Evolutionary conservation across 2,888 invertebrate species (phyloP).

Genomic region (Hydropsyche betteni): DNA sequence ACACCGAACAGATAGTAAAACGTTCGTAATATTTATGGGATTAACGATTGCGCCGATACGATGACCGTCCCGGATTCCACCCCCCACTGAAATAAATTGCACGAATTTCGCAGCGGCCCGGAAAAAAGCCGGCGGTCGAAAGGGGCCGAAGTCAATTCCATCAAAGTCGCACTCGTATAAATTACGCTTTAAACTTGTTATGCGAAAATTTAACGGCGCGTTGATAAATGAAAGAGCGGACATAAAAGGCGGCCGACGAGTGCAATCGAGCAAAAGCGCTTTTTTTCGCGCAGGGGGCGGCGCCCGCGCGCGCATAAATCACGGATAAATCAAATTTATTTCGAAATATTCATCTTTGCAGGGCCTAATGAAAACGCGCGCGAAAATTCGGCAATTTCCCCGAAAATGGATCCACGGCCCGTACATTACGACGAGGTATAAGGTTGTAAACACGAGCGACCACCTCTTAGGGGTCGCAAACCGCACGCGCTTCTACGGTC

Average conservation of each 20-base stretch:
- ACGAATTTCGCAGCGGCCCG: neutral
- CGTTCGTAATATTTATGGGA: no score
- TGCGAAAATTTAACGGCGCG: conserved; percentile 17
- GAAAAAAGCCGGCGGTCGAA: neutral
- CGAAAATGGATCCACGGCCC: no score
- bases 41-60: no score
- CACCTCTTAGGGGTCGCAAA: no score
- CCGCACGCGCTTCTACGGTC: neutral
- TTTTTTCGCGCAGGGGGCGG: neutral
- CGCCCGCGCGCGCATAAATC: conserved; percentile 2
- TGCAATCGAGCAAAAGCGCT: conserved; percentile 7
- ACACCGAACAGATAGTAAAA: no score
- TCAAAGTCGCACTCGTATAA: conserved; percentile 14
- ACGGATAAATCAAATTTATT: conserved; percentile 32
- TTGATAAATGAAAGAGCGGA: conserved; percentile 26
- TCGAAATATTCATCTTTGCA: conserved; percentile 28
- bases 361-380: conserved; percentile 19
- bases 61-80: no score
- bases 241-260: conserved; percentile 1
- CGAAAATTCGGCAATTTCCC: conserved; percentile 23
- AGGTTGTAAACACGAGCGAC: no score
- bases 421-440: no score
- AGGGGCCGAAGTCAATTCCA: no score
- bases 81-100: neutral
- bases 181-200: conserved; percentile 26